phyloP scores from a whole-genome alignment of 2,888 invertebrate genomes.

The Plagodis dolabraria region DNA sequence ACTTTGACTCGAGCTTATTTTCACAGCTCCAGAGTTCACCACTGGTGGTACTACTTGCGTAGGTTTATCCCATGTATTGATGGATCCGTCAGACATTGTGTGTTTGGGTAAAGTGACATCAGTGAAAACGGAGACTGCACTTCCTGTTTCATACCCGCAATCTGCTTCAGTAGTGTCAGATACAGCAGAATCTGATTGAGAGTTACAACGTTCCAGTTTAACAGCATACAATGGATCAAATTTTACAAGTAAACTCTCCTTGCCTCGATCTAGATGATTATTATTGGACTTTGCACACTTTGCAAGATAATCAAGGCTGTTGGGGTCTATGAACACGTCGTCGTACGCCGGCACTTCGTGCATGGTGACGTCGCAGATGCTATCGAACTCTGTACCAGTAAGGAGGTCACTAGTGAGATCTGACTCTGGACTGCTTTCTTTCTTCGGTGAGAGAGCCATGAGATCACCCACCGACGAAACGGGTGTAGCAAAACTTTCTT shows the following conservation, averaged over 20 bases:
- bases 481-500: conserved; percentile 68
- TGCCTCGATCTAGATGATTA: conserved; percentile 67
- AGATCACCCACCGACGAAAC: conserved; percentile 71
- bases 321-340: conserved; percentile 84
- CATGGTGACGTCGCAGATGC: conserved; percentile 76
- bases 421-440: conserved; percentile 45
- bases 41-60: conserved; percentile 77
- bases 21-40: conserved; percentile 57
- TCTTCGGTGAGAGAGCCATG: conserved; percentile 69
- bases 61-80: conserved; percentile 63
- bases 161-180: conserved; percentile 64
- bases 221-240: conserved; percentile 84
- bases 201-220: conserved; percentile 46
- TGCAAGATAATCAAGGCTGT: conserved; percentile 82
- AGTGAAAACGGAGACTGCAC: conserved; percentile 62
- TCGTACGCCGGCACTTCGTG: conserved; percentile 65
- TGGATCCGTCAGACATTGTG: conserved; percentile 57
- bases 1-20: conserved; percentile 41
- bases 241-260: conserved; percentile 88
- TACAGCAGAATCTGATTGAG: conserved; percentile 49
- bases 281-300: conserved; percentile 73
- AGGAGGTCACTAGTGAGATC: conserved; percentile 68
- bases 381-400: conserved; percentile 70
- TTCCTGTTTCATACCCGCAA: conserved; percentile 76
- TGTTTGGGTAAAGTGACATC: conserved; percentile 61